These are phyloP conservation scores for Siphlonurus alternatus DNA, from an alignment of 2,888 invertebrate genomes.

Conservation along the genomic window DNA sequence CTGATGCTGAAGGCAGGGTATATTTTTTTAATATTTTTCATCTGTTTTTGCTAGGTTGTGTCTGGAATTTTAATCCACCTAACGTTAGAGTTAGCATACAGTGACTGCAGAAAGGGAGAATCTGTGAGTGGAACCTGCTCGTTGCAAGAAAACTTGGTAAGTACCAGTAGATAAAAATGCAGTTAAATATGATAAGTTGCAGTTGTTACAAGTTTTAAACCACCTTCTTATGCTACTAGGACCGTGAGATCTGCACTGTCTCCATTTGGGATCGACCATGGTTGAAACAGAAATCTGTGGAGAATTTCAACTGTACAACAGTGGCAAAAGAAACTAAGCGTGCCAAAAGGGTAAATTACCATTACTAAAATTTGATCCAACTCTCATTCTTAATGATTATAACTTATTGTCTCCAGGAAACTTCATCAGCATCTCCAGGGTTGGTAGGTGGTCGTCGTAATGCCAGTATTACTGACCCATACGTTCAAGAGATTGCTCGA, in stretches of 20 bases:
- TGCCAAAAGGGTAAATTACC: neutral
- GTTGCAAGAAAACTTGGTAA: conserved; percentile 13
- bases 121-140: conserved; percentile 13
- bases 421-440: too few species aligned
- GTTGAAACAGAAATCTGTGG: conserved; percentile 25
- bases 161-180: too few species aligned
- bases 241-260: conserved; percentile 26
- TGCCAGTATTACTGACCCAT: conserved; percentile 15
- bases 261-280: conserved; percentile 41
- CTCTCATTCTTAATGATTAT: too few species aligned
- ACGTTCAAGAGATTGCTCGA: conserved; percentile 16
- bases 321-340: neutral
- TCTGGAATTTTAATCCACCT: conserved; percentile 38
- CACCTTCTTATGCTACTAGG: neutral
- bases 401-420: too few species aligned
- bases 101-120: conserved; percentile 29
- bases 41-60: too few species aligned
- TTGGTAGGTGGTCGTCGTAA: conserved; percentile 14
- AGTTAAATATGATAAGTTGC: too few species aligned
- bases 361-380: too few species aligned
- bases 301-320: conserved; percentile 9
- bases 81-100: conserved; percentile 37
- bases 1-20: too few species aligned
- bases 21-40: too few species aligned
- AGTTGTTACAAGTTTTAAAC: too few species aligned